Base-by-base conservation (phyloP, 2,797 vertebrate genomes). In the Neosilurus mollespiculum region DNA sequence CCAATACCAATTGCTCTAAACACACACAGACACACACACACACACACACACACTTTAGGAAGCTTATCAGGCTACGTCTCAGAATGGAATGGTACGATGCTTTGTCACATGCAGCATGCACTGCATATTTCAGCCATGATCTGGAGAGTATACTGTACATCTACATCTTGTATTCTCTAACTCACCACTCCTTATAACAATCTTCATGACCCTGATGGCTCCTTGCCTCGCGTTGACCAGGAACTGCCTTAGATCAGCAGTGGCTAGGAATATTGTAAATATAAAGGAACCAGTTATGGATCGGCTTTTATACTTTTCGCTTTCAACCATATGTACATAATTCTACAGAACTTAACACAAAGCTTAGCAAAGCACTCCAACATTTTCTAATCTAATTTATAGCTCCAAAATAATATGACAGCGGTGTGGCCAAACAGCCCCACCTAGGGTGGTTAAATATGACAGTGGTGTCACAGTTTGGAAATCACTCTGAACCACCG, bases 141-240 rank as follows among this genome's bases (percentile, higher is more conserved):
- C 49, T 67, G n/a, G 16, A 16, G 26, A 58, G 30, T n/a, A 54
- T 15, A 67, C 30, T 49, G 49, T 26, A 65, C 61, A 78, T 51
- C 77, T 8, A 12, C 62, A 65, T 12, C 24, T 2, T 6, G 9
- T 49, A 43, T n/a, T 43, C 43, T 66, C 10, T 79, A 83, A 92
- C 96, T 97, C 95, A 99, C 98, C 98, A 20, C 98, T 96, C 92
- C 94, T 95, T 66, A 99, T 99, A 92, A 97, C 14, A 64, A 99
- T 97, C 94, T 99, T 99, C 92, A 99, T 96, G 87, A 97, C 95
- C 89, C 98, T 94, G 89, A 98, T 89, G 2, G 94, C 94, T 88
- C 98, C 98, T 24, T 95, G 96, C 78, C 96, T 96, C 0, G 97
- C 98, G 90, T 94, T 96, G 87, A 96, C 95, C 91, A 99, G 96